Evolutionary conservation across 2,888 invertebrate genomes (phyloP), one percentile per base, ranked within the genome.

Genomic region (Alloscopus bannaensis): DNA sequence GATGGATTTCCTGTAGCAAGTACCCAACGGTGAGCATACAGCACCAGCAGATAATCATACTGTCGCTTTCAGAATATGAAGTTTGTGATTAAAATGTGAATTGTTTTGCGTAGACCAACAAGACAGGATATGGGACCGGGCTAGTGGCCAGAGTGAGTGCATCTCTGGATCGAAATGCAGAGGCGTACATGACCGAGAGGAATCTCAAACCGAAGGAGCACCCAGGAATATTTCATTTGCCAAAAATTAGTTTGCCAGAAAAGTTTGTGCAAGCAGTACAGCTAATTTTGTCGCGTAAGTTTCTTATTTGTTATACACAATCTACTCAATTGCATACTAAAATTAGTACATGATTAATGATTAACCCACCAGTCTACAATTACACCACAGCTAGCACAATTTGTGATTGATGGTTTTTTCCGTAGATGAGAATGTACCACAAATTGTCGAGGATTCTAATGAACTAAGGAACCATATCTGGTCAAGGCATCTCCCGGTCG

Each of bases 151-250:
- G 84, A 36, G 66, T 84, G 1, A 1, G 59, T 2, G 81, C 80
- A 8, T 66, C 68, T 3, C 24, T 83, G 16, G 78, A 80, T 11
- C 75, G 78, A 22, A 24, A 83, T 4, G 81, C 87, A 0, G 45
- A 77, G 3, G 70, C 86, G 11, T 80, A 72, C 22, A 59, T 87
- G 16, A 87, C 90, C 59, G 90, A 90, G 40, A 88, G 90, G 75
- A 89, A 88, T 80, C 86, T 90, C 20, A 94, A 93, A 87, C 92
- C 93, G 0, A 90, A 91, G 66, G 90, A 91, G 76, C 95, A 95
- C 89, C 94, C 94, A 0, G 95, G 95, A 28, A 90, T 92, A 59
- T 88, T 91, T 0, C 90, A 90, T 82, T 88, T 90, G 0, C 91
- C 89, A 85, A 87, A 89, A 1, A 89, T 91, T 0, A 81, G 88